phyloP scores from a whole-genome alignment of 2,113 vertebrate genomes.

The Formicarius rufipectus region DNA sequence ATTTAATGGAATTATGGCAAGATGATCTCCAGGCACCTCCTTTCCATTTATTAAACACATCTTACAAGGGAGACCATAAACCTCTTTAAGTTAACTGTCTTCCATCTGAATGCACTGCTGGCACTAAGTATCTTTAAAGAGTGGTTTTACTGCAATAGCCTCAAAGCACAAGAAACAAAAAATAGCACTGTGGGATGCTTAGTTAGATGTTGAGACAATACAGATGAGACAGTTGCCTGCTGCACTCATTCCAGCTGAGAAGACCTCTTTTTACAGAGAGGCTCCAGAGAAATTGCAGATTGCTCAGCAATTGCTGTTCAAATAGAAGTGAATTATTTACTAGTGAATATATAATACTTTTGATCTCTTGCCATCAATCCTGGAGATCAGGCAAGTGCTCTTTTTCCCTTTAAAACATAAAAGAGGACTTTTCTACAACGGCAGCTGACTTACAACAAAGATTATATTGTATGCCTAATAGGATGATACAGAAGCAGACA shows the following conservation, averaged over 20 bases:
- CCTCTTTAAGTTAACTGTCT: background rate
- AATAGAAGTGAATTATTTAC: slow-evolving; percentile 12
- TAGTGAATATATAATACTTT: background rate
- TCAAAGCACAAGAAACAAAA: background rate
- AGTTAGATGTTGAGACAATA: background rate
- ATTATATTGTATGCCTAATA: background rate
- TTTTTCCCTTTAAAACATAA: background rate
- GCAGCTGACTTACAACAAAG: background rate
- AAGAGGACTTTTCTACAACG: background rate
- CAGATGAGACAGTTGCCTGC: background rate
- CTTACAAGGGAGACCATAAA: background rate
- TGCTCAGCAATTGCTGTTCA: background rate
- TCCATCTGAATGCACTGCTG: background rate
- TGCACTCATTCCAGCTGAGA: background rate
- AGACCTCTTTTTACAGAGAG: background rate
- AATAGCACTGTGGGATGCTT: background rate
- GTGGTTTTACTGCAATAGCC: background rate
- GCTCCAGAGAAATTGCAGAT: background rate
- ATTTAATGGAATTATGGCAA: background rate
- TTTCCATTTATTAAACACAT: background rate
- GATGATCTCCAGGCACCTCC: background rate
- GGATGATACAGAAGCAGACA: background rate
- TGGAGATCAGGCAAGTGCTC: background rate
- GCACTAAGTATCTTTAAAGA: background rate
- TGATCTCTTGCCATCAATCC: background rate